Percentiles rank a stretch among this genome's conserved stretches.
Evolutionary conservation across 2,113 vertebrate genomes (phyloP).

Genomic region (Scomber colias): DNA sequence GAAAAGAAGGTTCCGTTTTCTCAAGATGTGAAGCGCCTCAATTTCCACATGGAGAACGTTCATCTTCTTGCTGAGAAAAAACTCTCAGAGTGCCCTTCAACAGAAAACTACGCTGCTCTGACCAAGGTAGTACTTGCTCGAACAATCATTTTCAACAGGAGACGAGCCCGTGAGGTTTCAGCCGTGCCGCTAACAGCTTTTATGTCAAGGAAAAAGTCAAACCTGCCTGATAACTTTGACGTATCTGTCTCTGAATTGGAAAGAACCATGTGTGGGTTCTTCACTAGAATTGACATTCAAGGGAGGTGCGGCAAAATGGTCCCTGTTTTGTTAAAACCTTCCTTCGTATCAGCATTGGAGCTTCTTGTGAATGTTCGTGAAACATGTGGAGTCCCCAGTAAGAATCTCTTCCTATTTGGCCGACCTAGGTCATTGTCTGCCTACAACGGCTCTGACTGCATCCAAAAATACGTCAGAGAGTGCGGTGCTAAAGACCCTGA

Average conservation of each 20-base stretch:
- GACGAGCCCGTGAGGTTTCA: conserved; percentile 30
- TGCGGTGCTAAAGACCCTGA: conserved; percentile 53
- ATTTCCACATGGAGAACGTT: conserved; percentile 55
- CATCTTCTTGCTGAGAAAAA: conserved; percentile 52
- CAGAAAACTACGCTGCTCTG: conserved; percentile 54
- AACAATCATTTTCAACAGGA: conserved; percentile 62
- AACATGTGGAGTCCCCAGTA: conserved; percentile 44
- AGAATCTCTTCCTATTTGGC: conserved; percentile 65
- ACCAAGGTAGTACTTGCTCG: conserved; percentile 43
- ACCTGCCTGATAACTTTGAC: conserved; percentile 7
- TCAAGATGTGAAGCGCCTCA: conserved; percentile 55
- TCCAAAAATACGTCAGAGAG: conserved; percentile 39
- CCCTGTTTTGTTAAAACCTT: conserved; percentile 63
- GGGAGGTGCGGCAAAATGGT: conserved; percentile 55
- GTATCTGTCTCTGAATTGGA: conserved; percentile 48
- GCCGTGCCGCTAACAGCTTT: conserved; percentile 27
- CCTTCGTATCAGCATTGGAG: conserved; percentile 55
- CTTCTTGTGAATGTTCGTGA: conserved; percentile 37
- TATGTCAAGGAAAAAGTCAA: conserved; percentile 24
- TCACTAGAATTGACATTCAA: conserved; percentile 58
- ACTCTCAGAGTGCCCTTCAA: conserved; percentile 29
- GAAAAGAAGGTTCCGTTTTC: conserved; percentile 38
- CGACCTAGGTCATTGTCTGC: conserved; percentile 2
- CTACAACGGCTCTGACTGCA: conserved; percentile 34
- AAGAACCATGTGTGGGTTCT: conserved; percentile 52